Evolutionary conservation across 2,888 invertebrate genomes (phyloP), one percentile per base, ranked within the genome.

Genomic region (Phyto melanocephala): DNA sequence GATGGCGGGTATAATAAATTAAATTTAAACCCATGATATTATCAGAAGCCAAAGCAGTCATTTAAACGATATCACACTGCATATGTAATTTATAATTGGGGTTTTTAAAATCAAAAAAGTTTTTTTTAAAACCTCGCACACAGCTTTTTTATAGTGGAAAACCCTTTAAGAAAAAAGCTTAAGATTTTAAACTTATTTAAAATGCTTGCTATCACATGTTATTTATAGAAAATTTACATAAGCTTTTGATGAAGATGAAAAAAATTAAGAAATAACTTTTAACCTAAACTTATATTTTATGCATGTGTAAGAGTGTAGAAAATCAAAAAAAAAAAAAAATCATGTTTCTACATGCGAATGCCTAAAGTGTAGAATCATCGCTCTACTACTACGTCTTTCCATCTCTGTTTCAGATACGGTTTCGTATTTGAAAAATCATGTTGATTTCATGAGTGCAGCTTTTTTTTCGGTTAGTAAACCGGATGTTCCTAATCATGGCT

Each of bases 401-500:
- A 68, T 62, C 35, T 76, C 28, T 56, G 67, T 22, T 60, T 35
- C 60, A 65, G 72, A 60, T 67, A 67, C 42, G 45, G 65, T 52
- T 80, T 80, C n/a, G 37, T 58, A 47, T 74, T 67, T 54, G 65
- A 56, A 78, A 81, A 81, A 68, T 72, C 81, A 77, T 68, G 74
- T 80, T 62, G 62, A 63, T 40, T 77, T 68, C 52, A 63, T 80
- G 79, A 74, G 79, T 80, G 80, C 63, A 58, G 75, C 65, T 54
- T 85, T 90, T 89, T n/a, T 89, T 90, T 90, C 90, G 90, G 90
- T 90, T 90, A 90, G 90, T 90, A 90, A 90, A 90, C 90, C 90
- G 90, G 90, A 90, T 90, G 90, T 89, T 88, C 89, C 90, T 90
- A 90, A 90, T 90, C 90, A 90, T 90, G 89, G 90, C 89, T 90